Evolutionary conservation across 2,797 vertebrate genomes (phyloP).

Genomic region (Psittacula echo): DNA sequence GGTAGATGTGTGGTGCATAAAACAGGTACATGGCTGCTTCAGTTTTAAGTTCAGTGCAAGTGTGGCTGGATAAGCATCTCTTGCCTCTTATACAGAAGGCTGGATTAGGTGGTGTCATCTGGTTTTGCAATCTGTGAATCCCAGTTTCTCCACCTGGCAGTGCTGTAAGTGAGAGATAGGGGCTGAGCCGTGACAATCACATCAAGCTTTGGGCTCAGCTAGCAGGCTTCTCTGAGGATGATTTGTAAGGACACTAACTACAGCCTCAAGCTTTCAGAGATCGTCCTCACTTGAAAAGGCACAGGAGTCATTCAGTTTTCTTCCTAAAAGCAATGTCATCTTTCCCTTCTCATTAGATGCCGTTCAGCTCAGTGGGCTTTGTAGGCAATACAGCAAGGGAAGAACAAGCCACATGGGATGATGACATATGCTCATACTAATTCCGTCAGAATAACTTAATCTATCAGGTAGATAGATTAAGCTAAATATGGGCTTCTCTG

Average conservation of each 20-base stretch:
- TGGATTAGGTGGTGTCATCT: neutral
- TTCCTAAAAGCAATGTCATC: conserved; percentile 43
- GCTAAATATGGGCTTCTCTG: neutral
- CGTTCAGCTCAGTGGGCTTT: neutral
- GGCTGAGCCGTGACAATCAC: neutral
- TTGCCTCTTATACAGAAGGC: neutral
- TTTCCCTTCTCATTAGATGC: conserved; percentile 43
- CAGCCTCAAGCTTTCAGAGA: neutral
- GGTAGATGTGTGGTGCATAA: neutral
- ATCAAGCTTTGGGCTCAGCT: neutral
- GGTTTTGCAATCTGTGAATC: neutral
- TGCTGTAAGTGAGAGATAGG: neutral
- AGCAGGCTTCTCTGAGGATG: neutral
- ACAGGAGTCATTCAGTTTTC: neutral
- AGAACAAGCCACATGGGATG: neutral
- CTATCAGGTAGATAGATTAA: neutral
- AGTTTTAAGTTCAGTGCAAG: neutral
- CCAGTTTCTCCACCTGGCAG: neutral
- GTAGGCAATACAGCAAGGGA: neutral
- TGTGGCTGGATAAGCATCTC: neutral
- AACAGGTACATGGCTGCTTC: neutral
- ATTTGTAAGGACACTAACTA: neutral
- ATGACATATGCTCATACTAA: conserved; percentile 3
- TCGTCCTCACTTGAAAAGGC: neutral
- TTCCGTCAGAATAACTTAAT: conserved; percentile 27